Conservation (phyloP, 2,797 vertebrate genomes). For the Dermochelys coriacea region DNA sequence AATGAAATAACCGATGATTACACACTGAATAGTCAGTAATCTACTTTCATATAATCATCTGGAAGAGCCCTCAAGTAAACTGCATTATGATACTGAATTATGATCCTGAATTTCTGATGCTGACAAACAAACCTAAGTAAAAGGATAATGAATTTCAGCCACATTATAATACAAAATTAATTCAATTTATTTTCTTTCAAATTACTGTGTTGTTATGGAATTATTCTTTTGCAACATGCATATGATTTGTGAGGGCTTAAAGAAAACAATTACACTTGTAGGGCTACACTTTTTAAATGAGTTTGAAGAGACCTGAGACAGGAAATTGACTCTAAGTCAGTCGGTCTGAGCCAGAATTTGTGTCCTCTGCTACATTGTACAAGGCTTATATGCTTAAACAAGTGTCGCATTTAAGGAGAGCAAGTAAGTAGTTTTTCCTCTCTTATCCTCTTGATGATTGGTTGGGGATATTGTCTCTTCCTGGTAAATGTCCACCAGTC, state of each 20-base stretch:
- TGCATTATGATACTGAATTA: background rate
- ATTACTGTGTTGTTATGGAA: background rate
- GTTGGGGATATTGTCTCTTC: background rate
- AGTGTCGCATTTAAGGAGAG: background rate
- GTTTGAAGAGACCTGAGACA: background rate
- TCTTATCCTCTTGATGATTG: background rate
- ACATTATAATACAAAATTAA: background rate
- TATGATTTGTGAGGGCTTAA: background rate
- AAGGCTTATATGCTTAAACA: background rate
- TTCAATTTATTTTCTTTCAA: background rate
- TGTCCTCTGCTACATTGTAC: accelerated
- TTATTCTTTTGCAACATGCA: background rate
- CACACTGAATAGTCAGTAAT: background rate
- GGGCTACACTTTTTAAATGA: background rate
- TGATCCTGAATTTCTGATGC: background rate
- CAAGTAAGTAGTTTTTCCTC: background rate
- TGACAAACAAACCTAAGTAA: background rate
- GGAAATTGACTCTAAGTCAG: background rate
- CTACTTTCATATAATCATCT: background rate
- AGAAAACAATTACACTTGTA: background rate
- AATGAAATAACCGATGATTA: background rate
- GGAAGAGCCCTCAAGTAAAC: background rate
- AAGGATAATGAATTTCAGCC: background rate
- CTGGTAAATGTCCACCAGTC: background rate
- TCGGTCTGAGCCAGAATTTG: accelerated